Base-by-base conservation (phyloP, 2,113 vertebrate genomes). In the Xenopus borealis region DNA sequence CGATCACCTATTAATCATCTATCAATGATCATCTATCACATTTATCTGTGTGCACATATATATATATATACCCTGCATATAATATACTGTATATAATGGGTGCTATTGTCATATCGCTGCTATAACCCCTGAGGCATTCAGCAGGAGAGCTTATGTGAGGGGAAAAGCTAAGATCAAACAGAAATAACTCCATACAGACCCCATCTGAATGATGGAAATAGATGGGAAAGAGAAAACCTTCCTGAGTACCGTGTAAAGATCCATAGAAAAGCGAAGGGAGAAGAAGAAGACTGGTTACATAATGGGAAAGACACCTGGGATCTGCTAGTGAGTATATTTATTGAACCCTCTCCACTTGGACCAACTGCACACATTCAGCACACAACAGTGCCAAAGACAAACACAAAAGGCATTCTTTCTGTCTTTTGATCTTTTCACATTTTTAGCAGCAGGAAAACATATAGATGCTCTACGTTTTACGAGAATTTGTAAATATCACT, bases 111-210 rank as follows among this genome's bases (percentile, higher is more conserved):
- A 65, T 45, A 45, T 45, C 11, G 3, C 53, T 16, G 7, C n/a
- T 10, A 52, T 64, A 19, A 72, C 65, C 44, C 46, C 65, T 40
- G 66, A 65, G 66, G 66, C 47, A 55, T 18, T 44, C 27, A 69
- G 62, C 17, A 55, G 66, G 55, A 19, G 61, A 20, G 59, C 47
- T 77, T 55, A 20, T 52, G 59, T 45, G 66, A 76, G 47, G 23
- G n/a, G 12, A 17, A 68, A 69, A 69, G 58, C 74, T 70, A 66
- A 77, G 74, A 77, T 77, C 74, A 77, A 77, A 77, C 73, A 75
- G 65, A 75, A 75, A 27, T 75, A 53, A 55, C 58, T 53, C 33
- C 57, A 40, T 19, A 40, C 58, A 76, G 66, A 64, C 50, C 74
- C 72, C 47, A 46, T 55, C 33, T 63, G 66, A 69, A 64, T 77